Conservation (phyloP, 2,797 vertebrate species). For the Chromis chromis region DNA sequence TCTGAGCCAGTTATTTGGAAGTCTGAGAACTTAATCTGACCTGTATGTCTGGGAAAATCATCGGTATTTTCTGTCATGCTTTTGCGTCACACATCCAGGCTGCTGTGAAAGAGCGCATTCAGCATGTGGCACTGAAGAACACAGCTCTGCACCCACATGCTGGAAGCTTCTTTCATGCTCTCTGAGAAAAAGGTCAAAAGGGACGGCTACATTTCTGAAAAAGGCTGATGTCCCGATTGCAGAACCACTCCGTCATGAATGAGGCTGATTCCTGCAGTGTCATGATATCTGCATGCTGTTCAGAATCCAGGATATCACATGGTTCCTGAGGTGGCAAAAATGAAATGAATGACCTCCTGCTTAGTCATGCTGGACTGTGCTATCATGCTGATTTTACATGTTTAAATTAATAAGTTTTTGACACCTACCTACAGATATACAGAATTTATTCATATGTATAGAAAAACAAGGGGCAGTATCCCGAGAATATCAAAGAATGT, state of each 20-base stretch:
- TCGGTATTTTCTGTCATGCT: constrained; percentile 41
- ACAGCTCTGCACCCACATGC: constrained; percentile 58
- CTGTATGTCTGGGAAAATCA: constrained; percentile 33
- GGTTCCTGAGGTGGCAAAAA: constrained; percentile 1
- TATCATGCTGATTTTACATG: constrained; percentile 5
- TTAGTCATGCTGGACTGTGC: constrained; percentile 30
- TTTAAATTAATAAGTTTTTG: background rate
- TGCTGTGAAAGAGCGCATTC: constrained; percentile 78
- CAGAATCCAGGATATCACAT: constrained; percentile 29
- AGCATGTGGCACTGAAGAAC: constrained; percentile 52
- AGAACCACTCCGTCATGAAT: background rate
- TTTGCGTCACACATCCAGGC: constrained; percentile 68
- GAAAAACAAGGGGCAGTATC: too few species aligned
- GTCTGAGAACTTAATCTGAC: constrained; percentile 35
- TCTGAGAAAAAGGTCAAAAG: constrained; percentile 9
- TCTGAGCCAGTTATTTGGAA: constrained; percentile 8
- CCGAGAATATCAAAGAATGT: too few species aligned
- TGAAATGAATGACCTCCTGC: constrained; percentile 20
- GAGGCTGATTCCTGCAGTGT: constrained; percentile 26
- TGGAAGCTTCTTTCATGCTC: constrained; percentile 4
- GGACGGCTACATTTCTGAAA: background rate
- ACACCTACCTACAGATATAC: background rate
- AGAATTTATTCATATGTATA: too few species aligned
- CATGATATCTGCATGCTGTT: constrained; percentile 34
- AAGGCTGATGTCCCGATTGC: background rate